phyloP scores from a whole-genome alignment of 2,888 invertebrate genomes.

The Lymantria monacha region DNA sequence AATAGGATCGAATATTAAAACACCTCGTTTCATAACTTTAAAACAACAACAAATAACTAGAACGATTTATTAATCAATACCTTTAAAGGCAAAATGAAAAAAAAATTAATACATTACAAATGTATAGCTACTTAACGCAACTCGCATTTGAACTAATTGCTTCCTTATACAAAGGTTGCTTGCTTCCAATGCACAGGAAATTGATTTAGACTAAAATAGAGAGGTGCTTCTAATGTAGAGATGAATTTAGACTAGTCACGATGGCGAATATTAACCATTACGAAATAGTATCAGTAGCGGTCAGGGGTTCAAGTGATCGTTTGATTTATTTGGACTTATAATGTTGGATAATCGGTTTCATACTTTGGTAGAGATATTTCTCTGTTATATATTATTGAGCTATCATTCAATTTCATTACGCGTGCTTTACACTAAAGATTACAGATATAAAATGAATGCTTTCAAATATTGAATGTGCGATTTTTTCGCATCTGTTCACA shows the following conservation, averaged over 20 bases:
- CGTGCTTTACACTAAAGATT: too few relatives aligned
- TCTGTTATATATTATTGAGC: not conserved
- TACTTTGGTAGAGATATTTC: not conserved
- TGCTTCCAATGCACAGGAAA: conserved; percentile 3
- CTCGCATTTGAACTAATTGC: conserved; percentile 25
- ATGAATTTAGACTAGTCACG: conserved; percentile 5
- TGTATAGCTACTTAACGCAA: conserved; percentile 18
- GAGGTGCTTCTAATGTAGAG: conserved; percentile 9
- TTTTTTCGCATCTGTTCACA: too few relatives aligned
- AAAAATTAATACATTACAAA: conserved; percentile 9
- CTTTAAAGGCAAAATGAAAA: conserved; percentile 3
- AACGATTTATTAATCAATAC: conserved; percentile 4
- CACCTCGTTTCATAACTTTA: not conserved
- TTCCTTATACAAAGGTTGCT: conserved; percentile 33
- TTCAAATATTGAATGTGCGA: too few relatives aligned
- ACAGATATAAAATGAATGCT: too few relatives aligned
- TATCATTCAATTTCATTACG: too few relatives aligned
- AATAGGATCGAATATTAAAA: not conserved
- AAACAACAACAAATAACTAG: not conserved
- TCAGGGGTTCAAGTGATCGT: conserved; percentile 19
- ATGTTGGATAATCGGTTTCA: conserved; percentile 6
- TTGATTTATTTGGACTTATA: conserved; percentile 11
- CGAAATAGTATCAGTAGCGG: conserved; percentile 15
- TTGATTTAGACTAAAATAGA: not conserved
- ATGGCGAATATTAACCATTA: conserved; percentile 13